Evolutionary conservation across 2,113 vertebrate species (phyloP).

Genomic region (Gymnorhina tibicen): DNA sequence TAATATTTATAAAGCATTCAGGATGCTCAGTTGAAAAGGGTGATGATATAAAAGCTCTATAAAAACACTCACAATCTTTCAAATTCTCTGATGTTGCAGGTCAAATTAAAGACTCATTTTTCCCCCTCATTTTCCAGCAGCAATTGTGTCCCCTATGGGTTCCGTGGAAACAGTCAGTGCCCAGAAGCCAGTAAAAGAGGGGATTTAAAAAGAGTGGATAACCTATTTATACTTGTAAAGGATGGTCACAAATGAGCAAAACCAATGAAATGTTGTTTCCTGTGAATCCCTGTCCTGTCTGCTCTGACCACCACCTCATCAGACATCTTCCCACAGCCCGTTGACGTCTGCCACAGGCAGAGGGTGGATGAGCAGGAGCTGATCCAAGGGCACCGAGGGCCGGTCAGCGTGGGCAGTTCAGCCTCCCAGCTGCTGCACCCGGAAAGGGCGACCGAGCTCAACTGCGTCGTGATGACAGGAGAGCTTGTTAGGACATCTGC

Average conservation of each 20-base stretch:
- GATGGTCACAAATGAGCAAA: background rate
- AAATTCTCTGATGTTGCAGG: conserved; percentile 11
- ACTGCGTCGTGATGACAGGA: accelerated
- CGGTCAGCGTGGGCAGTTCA: accelerated
- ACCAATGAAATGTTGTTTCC: background rate
- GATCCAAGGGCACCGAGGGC: accelerated
- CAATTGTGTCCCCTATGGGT: background rate
- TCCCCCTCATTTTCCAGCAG: background rate
- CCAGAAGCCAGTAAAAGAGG: background rate
- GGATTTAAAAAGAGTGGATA: background rate
- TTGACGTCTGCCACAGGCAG: accelerated
- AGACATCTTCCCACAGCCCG: background rate
- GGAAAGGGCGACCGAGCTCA: accelerated
- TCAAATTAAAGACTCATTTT: conserved; percentile 10
- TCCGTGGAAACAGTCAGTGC: background rate
- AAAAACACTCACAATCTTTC: conserved; percentile 15
- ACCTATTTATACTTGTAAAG: background rate
- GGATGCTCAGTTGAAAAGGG: conserved; percentile 33
- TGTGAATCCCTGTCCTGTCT: background rate
- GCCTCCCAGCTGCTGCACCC: accelerated
- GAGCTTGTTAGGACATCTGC: background rate
- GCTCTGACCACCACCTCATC: background rate
- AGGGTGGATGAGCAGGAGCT: accelerated
- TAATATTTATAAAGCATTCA: conserved; percentile 51
- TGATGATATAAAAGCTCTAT: conserved; percentile 20